Conservation (phyloP, 2,888 invertebrate species). For the Tholera decimalis region DNA sequence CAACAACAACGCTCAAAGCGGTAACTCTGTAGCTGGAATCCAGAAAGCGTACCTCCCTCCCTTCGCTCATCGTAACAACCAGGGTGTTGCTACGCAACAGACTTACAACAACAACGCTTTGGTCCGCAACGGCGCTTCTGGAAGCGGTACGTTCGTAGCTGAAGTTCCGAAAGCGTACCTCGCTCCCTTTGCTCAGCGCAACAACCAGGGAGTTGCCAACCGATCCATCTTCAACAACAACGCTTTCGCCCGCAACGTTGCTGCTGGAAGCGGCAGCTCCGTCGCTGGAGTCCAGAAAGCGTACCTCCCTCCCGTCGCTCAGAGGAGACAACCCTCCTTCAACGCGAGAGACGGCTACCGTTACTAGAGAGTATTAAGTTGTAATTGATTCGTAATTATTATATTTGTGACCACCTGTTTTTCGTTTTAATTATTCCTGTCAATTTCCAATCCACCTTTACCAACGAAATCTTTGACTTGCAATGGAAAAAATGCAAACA, state of each 20-base stretch:
- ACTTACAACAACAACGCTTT: slow-evolving; percentile 37
- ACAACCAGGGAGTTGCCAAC: neutral
- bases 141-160: slow-evolving; percentile 19
- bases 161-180: slow-evolving; percentile 32
- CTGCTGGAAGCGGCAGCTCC: slow-evolving; percentile 61
- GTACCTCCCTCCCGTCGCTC: slow-evolving; percentile 77
- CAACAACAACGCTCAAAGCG: slow-evolving; percentile 52
- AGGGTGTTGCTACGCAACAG: slow-evolving; percentile 38
- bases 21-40: slow-evolving; percentile 11
- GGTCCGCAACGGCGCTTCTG: slow-evolving; percentile 71
- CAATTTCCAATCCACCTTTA: too few relatives aligned
- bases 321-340: slow-evolving; percentile 66
- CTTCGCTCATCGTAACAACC: slow-evolving; percentile 51
- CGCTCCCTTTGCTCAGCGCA: slow-evolving; percentile 26
- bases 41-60: slow-evolving; percentile 79
- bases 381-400: slow-evolving; percentile 53
- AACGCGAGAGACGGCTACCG: slow-evolving; percentile 76
- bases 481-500: too few relatives aligned
- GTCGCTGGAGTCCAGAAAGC: slow-evolving; percentile 66
- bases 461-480: too few relatives aligned
- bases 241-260: slow-evolving; percentile 65
- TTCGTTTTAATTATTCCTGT: too few relatives aligned
- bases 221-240: slow-evolving; percentile 52
- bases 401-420: slow-evolving; percentile 30
- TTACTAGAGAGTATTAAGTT: slow-evolving; percentile 64